phyloP scores from a whole-genome alignment of 2,113 vertebrate species.

The Percina caprodes region DNA sequence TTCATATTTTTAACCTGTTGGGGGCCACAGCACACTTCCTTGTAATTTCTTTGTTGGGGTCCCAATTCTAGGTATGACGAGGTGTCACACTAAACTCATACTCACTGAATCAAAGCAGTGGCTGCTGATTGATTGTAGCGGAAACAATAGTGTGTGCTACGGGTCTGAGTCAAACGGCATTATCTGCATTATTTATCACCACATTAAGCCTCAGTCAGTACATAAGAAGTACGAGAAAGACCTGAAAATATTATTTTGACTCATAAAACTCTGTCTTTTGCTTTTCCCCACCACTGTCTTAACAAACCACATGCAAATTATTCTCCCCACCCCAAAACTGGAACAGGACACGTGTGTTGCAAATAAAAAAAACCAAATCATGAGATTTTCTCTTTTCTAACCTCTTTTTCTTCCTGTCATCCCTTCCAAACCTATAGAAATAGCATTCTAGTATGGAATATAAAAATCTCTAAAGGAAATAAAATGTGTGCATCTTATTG shows the following conservation, averaged over 20 bases:
- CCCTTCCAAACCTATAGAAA: neutral
- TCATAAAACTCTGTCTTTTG: constrained; percentile 31
- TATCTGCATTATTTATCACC: constrained; percentile 17
- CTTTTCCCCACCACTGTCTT: neutral
- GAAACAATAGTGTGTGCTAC: constrained; percentile 22
- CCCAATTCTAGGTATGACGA: neutral
- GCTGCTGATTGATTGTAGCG: constrained; percentile 35
- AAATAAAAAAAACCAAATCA: neutral
- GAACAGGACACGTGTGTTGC: neutral
- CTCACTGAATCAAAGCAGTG: constrained; percentile 2
- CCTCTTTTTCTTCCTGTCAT: constrained; percentile 14
- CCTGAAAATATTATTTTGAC: constrained; percentile 39
- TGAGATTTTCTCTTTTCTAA: neutral
- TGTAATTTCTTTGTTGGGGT: neutral
- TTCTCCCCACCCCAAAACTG: neutral
- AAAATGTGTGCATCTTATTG: neutral
- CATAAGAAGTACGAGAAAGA: constrained; percentile 6
- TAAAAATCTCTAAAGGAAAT: neutral
- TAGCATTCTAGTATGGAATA: neutral
- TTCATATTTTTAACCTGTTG: neutral
- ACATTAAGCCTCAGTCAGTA: constrained; percentile 17
- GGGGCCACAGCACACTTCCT: neutral
- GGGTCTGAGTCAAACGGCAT: constrained; percentile 41
- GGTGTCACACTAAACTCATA: neutral
- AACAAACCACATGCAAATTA: constrained; percentile 19